Evolutionary conservation across 2,113 vertebrate genomes (phyloP), one percentile per base, ranked within the genome.

Genomic region (Planiliza haematocheilus): DNA sequence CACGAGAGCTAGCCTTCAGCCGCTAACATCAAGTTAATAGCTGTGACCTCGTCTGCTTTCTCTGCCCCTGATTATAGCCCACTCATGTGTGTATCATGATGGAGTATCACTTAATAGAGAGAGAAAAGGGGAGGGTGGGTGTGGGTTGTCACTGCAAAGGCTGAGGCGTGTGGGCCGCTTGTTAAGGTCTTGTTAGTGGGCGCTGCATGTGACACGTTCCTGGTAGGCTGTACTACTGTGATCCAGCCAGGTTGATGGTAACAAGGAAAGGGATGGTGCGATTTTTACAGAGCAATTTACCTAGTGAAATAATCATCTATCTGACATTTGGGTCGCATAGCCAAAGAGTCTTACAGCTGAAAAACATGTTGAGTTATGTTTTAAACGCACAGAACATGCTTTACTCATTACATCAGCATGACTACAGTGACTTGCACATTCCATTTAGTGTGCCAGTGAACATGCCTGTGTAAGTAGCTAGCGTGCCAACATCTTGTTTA

Each of bases 131-230:
- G 43, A 64, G 24, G 14, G 21, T 76, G 70, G 60, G 61, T 43
- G 77, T 82, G 79, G 66, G 79, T 13, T 87, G 79, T 80, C 78
- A 74, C 17, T 65, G 60, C 59, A 68, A 61, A 71, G 63, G 78
- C 70, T 50, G 63, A 77, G 75, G 38, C 71, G 71, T 86, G 85
- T 86, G 77, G 78, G 81, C n/a, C 49, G 81, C 76, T 88, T 79
- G 76, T 84, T 86, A 81, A 79, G 55, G 52, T 76, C 82, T 79
- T 67, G 74, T 87, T 86, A 81, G 81, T 83, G 77, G 73, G 79
- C 2, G 38, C 68, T 68, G 67, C 74, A 50, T 73, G 80, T 86
- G 79, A 86, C 66, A 85, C 65, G 81, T 77, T 59, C 77, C 73
- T 62, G 41, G 61, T 70, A 34, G 60, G 75, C 81, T 74, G 60